A percentile compares a stretch with the other conserved stretches of the same genome.
Conservation (phyloP, 2,797 vertebrate species). For the Sternarchorhynchus goeldii region DNA sequence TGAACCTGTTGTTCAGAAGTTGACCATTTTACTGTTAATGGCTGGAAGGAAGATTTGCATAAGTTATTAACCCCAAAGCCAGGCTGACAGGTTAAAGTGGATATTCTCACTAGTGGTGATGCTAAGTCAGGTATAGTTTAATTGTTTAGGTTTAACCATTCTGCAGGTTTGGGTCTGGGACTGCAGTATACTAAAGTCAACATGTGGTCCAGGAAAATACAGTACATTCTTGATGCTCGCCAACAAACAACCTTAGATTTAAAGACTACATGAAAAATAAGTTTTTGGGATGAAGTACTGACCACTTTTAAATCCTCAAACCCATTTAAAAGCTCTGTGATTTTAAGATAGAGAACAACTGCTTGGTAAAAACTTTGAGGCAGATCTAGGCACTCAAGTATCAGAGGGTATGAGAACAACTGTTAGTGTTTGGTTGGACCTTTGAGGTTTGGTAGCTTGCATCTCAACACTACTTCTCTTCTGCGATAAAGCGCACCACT, state of each 20-base stretch:
- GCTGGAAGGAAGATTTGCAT: slow-evolving; percentile 40
- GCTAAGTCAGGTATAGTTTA: not conserved
- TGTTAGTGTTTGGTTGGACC: slow-evolving; percentile 58
- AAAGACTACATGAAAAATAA: not conserved
- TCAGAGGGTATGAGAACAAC: slow-evolving; percentile 35
- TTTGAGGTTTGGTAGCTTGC: slow-evolving; percentile 55
- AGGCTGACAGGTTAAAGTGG: not conserved
- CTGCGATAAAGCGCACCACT: slow-evolving; percentile 32
- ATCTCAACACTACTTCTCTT: slow-evolving; percentile 37
- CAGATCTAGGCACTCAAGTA: slow-evolving; percentile 53
- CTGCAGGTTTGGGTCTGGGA: not conserved
- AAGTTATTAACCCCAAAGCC: slow-evolving; percentile 25
- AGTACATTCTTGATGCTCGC: not conserved
- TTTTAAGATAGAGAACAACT: slow-evolving; percentile 33
- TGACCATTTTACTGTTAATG: slow-evolving; percentile 24
- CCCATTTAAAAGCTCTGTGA: slow-evolving; percentile 9
- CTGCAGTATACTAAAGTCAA: not conserved
- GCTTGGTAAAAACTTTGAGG: slow-evolving; percentile 43
- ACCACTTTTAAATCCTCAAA: slow-evolving; percentile 35
- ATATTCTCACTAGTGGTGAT: slow-evolving; percentile 1
- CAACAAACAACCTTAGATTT: not conserved
- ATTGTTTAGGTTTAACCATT: not conserved
- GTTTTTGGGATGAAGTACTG: slow-evolving; percentile 16
- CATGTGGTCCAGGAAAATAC: not conserved
- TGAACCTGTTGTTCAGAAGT: slow-evolving; percentile 21